Percentiles rank a stretch among this genome's conserved stretches.
Conservation (phyloP, 2,113 vertebrate genomes). For the Bos taurus region DNA sequence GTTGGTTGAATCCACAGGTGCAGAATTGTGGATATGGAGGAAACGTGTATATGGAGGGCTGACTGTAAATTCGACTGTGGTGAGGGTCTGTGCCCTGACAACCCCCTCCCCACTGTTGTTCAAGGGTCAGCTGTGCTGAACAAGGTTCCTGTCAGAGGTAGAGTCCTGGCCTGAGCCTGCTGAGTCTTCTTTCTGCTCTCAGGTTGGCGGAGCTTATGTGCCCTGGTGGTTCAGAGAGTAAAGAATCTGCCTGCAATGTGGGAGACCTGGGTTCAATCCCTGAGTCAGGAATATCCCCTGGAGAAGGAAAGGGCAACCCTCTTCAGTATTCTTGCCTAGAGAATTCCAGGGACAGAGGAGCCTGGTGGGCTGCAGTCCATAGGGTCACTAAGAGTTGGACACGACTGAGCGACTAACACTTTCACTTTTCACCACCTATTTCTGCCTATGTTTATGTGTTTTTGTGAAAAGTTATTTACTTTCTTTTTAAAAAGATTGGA, state of each 20-base stretch:
- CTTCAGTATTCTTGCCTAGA: neutral
- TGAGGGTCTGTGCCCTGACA: neutral
- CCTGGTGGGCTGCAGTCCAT: neutral
- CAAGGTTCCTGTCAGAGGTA: neutral
- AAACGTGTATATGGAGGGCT: neutral
- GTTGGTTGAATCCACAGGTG: neutral
- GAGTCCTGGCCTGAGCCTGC: neutral
- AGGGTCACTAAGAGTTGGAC: neutral
- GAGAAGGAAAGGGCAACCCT: neutral
- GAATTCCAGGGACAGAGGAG: neutral
- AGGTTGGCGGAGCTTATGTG: rapidly evolving
- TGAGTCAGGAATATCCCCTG: neutral
- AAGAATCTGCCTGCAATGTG: neutral
- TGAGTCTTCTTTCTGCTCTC: neutral
- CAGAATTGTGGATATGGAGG: neutral
- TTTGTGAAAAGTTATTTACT: neutral
- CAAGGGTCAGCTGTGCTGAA: neutral
- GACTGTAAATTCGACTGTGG: neutral
- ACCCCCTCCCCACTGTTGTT: neutral
- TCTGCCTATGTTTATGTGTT: neutral
- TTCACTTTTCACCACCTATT: neutral
- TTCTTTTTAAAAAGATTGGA: neutral
- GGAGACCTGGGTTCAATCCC: neutral
- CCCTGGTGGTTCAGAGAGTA: neutral
- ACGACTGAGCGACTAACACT: neutral